Percentiles rank a stretch among this genome's conserved stretches.
These are phyloP conservation scores for Molothrus aeneus DNA, from an alignment of 2,797 vertebrate genomes.

Conservation along the genomic window DNA sequence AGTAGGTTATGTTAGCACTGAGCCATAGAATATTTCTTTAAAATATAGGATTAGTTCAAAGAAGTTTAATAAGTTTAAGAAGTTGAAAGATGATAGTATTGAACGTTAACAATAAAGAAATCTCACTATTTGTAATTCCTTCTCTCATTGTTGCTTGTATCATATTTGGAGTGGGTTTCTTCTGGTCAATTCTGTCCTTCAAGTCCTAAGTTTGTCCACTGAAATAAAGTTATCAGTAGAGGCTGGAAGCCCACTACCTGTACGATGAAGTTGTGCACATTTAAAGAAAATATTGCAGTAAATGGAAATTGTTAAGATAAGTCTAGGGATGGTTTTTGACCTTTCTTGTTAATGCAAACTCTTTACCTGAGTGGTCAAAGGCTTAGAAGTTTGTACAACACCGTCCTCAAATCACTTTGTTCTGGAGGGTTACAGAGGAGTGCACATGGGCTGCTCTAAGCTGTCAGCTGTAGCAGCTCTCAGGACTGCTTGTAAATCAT, in stretches of 20 bases:
- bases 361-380: too few species aligned
- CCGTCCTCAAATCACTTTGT: slow-evolving; percentile 10
- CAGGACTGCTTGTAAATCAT: not conserved
- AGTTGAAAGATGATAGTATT: slow-evolving; percentile 29
- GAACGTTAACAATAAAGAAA: slow-evolving; percentile 54
- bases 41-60: slow-evolving; percentile 60
- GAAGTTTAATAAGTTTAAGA: too few species aligned
- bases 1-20: not conserved
- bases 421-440: slow-evolving; percentile 66
- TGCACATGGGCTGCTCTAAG: not conserved
- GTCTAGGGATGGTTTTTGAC: too few species aligned
- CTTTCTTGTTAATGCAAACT: too few species aligned
- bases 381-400: too few species aligned
- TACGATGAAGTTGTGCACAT: not conserved
- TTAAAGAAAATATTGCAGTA: too few species aligned
- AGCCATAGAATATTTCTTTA: slow-evolving; percentile 73
- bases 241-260: slow-evolving; percentile 25
- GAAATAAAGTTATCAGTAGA: slow-evolving; percentile 47
- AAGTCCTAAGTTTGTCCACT: slow-evolving; percentile 66
- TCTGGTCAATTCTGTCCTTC: slow-evolving; percentile 19
- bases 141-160: slow-evolving; percentile 38
- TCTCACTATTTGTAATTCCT: slow-evolving; percentile 69
- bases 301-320: too few species aligned
- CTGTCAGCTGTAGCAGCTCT: not conserved
- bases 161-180: slow-evolving; percentile 67